These are phyloP conservation scores for Aphidius gifuensis DNA, from an alignment of 1,140 invertebrate species.

Conservation along the genomic window DNA sequence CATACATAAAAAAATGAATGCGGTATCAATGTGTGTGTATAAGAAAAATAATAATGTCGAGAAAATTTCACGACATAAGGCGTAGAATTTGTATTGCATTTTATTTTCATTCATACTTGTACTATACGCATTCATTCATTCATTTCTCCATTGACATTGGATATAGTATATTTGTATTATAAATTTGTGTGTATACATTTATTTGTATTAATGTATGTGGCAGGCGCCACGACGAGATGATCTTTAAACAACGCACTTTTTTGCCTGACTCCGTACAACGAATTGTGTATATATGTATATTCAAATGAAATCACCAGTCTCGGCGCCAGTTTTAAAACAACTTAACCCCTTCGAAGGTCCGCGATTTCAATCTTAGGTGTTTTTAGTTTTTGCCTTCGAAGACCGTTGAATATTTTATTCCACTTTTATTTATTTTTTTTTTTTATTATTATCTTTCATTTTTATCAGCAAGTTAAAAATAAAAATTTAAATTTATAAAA, in stretches of 20 bases:
- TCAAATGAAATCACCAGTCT: slow-evolving; percentile 15
- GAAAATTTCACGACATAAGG: not conserved
- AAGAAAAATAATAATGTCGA: not conserved
- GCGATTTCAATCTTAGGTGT: too few species aligned
- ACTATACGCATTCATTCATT: slow-evolving; percentile 20
- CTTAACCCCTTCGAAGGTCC: too few species aligned
- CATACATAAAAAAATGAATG: not conserved
- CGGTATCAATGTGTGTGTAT: not conserved
- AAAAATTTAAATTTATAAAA: too few species aligned
- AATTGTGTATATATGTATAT: slow-evolving; percentile 6
- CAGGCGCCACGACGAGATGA: not conserved
- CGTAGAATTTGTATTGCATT: not conserved
- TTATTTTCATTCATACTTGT: slow-evolving; percentile 19
- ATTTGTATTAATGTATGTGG: not conserved
- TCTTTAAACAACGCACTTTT: slow-evolving; percentile 1
- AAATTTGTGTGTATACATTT: not conserved
- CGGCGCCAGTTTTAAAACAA: slow-evolving; percentile 13
- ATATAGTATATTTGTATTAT: too few species aligned
- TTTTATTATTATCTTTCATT: too few species aligned
- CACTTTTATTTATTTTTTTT: too few species aligned
- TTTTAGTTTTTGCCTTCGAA: too few species aligned
- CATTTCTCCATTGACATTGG: not conserved
- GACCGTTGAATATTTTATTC: too few species aligned
- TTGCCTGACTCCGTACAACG: not conserved
- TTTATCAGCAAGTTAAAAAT: too few species aligned